phyloP scores from a whole-genome alignment of 2,888 invertebrate species.

The Odontothrips loti region DNA sequence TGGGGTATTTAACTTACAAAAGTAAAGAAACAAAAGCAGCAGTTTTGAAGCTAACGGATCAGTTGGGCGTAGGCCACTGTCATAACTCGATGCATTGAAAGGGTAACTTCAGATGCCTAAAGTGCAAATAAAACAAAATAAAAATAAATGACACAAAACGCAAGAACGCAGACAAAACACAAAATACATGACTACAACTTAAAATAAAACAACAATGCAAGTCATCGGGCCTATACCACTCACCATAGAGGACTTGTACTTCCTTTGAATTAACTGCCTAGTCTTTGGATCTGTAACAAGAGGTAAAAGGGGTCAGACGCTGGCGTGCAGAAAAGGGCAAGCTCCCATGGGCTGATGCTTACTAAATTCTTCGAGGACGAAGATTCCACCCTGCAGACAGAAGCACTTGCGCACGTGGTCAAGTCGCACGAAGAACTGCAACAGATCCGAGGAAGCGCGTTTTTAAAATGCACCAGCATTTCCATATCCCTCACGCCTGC shows the following conservation, averaged over 20 bases:
- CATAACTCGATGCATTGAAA: constrained; percentile 74
- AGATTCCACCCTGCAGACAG: constrained; percentile 98
- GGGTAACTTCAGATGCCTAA: constrained; percentile 71
- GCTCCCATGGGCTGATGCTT: constrained; percentile 54
- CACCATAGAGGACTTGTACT: constrained; percentile 98
- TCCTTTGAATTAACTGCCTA: constrained; percentile 90
- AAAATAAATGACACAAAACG: constrained; percentile 32
- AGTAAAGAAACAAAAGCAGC: constrained; percentile 40
- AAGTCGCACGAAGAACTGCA: constrained; percentile 98
- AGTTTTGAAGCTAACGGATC: constrained; percentile 26
- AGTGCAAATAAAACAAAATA: constrained; percentile 40
- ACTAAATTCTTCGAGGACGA: constrained; percentile 99
- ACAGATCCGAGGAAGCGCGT: constrained; percentile 44
- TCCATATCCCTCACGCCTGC: background rate
- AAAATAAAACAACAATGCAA: constrained; percentile 22
- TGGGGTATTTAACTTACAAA: background rate
- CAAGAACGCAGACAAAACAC: constrained; percentile 34
- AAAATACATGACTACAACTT: constrained; percentile 35
- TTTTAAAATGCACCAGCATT: background rate
- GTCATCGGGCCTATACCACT: constrained; percentile 48
- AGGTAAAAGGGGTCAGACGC: constrained; percentile 12
- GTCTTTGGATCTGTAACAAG: constrained; percentile 90
- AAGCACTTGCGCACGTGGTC: constrained; percentile 99
- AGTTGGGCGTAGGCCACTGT: constrained; percentile 61
- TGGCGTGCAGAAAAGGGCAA: background rate